These are phyloP conservation scores for Zygogramma bicolorata DNA, from an alignment of 2,888 invertebrate species.

Conservation along the genomic window DNA sequence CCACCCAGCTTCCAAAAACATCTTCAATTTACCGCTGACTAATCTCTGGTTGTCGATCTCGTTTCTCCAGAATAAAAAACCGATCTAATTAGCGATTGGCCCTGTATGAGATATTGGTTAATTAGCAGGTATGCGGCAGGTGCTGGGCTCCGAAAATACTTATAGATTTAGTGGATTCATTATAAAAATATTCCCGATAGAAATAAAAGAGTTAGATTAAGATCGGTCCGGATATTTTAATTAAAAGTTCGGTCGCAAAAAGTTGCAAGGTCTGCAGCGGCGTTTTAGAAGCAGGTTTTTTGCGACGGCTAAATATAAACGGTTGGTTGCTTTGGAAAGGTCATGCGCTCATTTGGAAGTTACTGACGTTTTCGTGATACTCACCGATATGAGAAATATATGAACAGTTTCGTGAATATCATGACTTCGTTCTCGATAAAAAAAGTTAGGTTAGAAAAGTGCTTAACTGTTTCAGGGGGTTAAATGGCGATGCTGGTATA, in stretches of 20 bases:
- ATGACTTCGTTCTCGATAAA: too few relatives aligned
- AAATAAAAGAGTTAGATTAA: constrained; percentile 57
- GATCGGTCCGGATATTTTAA: constrained; percentile 65
- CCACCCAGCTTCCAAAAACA: neutral
- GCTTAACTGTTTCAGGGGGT: too few relatives aligned
- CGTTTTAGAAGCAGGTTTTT: neutral
- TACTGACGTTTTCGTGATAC: too few relatives aligned
- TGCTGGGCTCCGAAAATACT: constrained; percentile 45
- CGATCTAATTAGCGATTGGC: constrained; percentile 43
- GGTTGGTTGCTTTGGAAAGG: neutral
- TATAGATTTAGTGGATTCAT: constrained; percentile 57
- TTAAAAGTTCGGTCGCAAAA: constrained; percentile 52
- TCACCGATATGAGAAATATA: too few relatives aligned
- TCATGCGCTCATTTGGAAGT: neutral
- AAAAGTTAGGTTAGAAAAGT: too few relatives aligned
- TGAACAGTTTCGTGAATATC: too few relatives aligned
- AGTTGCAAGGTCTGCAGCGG: neutral
- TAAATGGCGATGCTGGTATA: too few relatives aligned
- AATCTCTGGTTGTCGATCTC: constrained; percentile 30
- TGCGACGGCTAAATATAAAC: neutral
- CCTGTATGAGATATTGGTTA: constrained; percentile 52
- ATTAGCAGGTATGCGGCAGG: constrained; percentile 52
- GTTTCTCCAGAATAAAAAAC: constrained; percentile 28
- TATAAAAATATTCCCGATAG: constrained; percentile 56
- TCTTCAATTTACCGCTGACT: constrained; percentile 8